Conservation (phyloP, 53 echinoderm and acorn worm species). For the Pentamera pediparva region DNA sequence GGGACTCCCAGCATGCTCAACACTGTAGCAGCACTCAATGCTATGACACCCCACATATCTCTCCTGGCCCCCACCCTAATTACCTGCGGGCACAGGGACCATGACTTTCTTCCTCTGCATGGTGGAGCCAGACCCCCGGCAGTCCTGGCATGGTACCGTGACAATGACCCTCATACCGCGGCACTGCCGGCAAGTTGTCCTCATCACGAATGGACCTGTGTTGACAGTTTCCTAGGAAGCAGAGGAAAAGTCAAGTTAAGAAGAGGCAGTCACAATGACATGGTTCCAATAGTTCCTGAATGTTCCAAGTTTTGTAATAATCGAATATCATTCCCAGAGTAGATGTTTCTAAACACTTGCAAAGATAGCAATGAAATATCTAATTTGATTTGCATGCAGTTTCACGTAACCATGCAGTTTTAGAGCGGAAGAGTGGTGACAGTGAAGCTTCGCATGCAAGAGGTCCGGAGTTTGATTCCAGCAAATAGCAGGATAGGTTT, state of each 20-base stretch:
- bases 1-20: not conserved
- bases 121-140: slow-evolving; percentile 68
- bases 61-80: not conserved
- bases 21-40: too few relatives aligned
- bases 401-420: too few relatives aligned
- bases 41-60: not conserved
- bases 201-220: slow-evolving; percentile 98
- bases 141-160: slow-evolving; percentile 77
- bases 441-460: too few relatives aligned
- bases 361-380: too few relatives aligned
- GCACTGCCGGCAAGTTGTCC: slow-evolving; percentile 93
- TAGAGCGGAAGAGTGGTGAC: too few relatives aligned
- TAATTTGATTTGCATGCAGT: too few relatives aligned
- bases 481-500: too few relatives aligned
- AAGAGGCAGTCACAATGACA: not conserved
- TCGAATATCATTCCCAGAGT: too few relatives aligned
- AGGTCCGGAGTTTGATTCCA: too few relatives aligned
- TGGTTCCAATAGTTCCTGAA: too few relatives aligned
- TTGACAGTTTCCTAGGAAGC: slow-evolving; percentile 81
- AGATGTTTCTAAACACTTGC: too few relatives aligned
- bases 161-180: slow-evolving; percentile 71
- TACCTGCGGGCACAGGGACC: slow-evolving; percentile 96
- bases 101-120: slow-evolving; percentile 90
- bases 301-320: too few relatives aligned
- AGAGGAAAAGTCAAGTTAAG: not conserved